Evolutionary conservation across 2,888 invertebrate species (phyloP).

Genomic region (Enchytraeus crypticus): DNA sequence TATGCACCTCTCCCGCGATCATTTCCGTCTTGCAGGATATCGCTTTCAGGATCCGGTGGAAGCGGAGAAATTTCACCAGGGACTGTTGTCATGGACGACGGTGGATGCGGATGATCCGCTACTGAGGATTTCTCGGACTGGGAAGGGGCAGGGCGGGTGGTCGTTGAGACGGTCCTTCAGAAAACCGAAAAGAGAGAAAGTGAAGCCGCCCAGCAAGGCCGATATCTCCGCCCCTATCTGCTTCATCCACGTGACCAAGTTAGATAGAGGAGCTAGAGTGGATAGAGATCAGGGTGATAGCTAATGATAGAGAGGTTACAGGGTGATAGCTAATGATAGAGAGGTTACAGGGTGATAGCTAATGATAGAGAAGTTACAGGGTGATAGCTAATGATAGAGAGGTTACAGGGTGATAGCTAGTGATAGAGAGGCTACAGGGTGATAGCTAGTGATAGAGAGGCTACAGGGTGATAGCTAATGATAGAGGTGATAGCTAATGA

Average conservation of each 20-base stretch:
- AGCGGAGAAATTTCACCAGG: slow-evolving; percentile 58
- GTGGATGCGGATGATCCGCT: slow-evolving; percentile 70
- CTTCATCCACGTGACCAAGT: slow-evolving; percentile 72
- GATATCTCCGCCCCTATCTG: slow-evolving; percentile 77
- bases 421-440: no score
- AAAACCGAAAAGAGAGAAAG: slow-evolving; percentile 48
- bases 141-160: neutral
- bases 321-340: no score
- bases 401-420: no score
- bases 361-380: no score
- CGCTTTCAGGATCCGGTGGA: slow-evolving; percentile 68
- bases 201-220: slow-evolving; percentile 61
- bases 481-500: no score
- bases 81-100: slow-evolving; percentile 59
- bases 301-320: no score
- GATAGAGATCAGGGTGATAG: no score
- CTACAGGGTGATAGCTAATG: no score
- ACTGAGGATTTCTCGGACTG: slow-evolving; percentile 54
- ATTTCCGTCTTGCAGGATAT: slow-evolving; percentile 66
- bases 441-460: no score
- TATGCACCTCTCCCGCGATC: slow-evolving; percentile 69
- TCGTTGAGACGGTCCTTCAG: no score
- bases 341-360: no score
- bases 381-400: no score
- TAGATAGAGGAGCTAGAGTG: slow-evolving; percentile 51